phyloP scores from a whole-genome alignment of 2,797 vertebrate genomes.

The Anguilla marmorata region DNA sequence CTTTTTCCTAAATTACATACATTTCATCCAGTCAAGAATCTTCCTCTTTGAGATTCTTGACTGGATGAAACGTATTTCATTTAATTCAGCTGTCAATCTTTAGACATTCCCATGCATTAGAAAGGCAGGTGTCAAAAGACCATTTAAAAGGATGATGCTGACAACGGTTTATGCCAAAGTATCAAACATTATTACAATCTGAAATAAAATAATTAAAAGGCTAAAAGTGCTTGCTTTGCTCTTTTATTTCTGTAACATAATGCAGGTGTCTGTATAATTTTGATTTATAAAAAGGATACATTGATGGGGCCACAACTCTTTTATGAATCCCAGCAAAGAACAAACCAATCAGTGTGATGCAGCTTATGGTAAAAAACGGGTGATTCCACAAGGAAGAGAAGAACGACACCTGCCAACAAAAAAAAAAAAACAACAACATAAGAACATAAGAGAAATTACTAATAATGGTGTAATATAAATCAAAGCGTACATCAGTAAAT shows the following conservation, averaged over 20 bases:
- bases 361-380: conserved; percentile 98
- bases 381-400: conserved; percentile 98
- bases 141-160: neutral
- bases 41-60: neutral
- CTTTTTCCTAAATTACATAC: no score
- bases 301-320: conserved; percentile 95
- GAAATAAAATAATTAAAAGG: neutral
- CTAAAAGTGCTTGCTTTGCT: neutral
- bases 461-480: no score
- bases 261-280: conserved; percentile 5
- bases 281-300: conserved; percentile 86
- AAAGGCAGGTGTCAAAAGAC: neutral
- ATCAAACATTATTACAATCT: neutral
- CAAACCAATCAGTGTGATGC: conserved; percentile 95
- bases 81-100: neutral
- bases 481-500: neutral
- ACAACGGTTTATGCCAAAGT: neutral
- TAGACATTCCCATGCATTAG: neutral
- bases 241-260: neutral
- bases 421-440: conserved; percentile 36
- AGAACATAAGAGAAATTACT: neutral
- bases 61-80: neutral
- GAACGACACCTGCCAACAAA: conserved; percentile 86
- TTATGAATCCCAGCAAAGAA: conserved; percentile 99
- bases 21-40: neutral